phyloP scores from a whole-genome alignment of 1,140 invertebrate genomes.

The Eueides isabella region DNA sequence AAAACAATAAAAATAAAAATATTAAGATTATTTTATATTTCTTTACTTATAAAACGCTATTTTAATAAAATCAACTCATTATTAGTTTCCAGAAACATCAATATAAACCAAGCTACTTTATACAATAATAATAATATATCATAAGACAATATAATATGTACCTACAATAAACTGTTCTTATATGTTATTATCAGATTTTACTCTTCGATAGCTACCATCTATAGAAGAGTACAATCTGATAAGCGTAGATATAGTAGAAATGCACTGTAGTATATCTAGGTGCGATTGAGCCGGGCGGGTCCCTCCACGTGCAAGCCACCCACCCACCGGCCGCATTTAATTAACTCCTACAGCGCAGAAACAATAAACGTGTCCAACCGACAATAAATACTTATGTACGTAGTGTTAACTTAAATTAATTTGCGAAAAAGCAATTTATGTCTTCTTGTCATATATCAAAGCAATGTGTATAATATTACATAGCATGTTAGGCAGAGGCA shows the following conservation, averaged over 20 bases:
- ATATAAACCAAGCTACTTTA: too few species aligned
- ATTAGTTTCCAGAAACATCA: too few species aligned
- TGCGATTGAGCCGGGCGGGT: not conserved
- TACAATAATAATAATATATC: too few species aligned
- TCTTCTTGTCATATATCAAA: not conserved
- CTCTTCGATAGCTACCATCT: too few species aligned
- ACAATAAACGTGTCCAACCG: conserved; percentile 27
- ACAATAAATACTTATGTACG: conserved; percentile 14
- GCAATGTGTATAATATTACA: not conserved
- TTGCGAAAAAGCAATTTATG: not conserved
- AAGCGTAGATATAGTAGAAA: conserved; percentile 8
- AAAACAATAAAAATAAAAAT: too few species aligned
- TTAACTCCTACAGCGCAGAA: conserved; percentile 24
- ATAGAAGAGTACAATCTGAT: not conserved
- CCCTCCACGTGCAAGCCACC: conserved; percentile 35
- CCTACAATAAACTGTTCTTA: too few species aligned
- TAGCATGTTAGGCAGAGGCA: too few species aligned
- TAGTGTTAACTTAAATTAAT: not conserved
- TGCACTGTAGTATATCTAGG: not conserved
- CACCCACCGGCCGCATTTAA: conserved; percentile 22
- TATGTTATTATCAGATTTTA: too few species aligned
- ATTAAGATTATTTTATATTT: too few species aligned
- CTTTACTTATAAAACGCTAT: too few species aligned
- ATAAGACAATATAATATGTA: too few species aligned
- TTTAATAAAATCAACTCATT: too few species aligned